A percentile compares a stretch with the other conserved stretches of the same genome.
Evolutionary conservation across 2,888 invertebrate species (phyloP).

Genomic region (Leucoma salicis): DNA sequence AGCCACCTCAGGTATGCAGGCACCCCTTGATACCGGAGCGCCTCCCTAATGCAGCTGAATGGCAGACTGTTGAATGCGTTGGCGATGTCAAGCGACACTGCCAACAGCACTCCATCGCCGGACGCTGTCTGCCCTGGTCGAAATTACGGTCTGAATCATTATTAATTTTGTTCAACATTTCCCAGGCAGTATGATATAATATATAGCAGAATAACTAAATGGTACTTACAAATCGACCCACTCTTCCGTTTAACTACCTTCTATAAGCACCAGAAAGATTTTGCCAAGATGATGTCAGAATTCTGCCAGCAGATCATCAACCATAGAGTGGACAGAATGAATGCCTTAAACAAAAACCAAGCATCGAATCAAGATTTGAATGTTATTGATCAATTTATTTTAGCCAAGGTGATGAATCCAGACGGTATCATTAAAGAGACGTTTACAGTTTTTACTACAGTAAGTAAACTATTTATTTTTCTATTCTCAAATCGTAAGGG

Average conservation of each 20-base stretch:
- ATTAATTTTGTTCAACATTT: too few relatives aligned
- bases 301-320: conserved; percentile 42
- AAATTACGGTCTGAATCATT: too few relatives aligned
- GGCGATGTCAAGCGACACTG: too few relatives aligned
- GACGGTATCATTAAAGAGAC: conserved; percentile 53
- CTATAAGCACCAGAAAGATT: conserved; percentile 31
- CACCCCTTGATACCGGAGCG: too few relatives aligned
- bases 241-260: conserved; percentile 50
- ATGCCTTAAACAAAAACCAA: conserved; percentile 35
- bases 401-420: conserved; percentile 49
- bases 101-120: too few relatives aligned
- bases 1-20: too few relatives aligned
- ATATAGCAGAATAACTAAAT: conserved; percentile 65
- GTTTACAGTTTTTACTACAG: conserved; percentile 67
- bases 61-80: too few relatives aligned
- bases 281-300: conserved; percentile 25
- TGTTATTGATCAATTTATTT: conserved; percentile 62
- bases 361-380: conserved; percentile 52
- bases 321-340: conserved; percentile 38
- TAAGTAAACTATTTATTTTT: too few relatives aligned
- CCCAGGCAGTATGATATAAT: conserved; percentile 54
- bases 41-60: too few relatives aligned
- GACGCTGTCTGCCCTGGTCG: too few relatives aligned
- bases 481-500: too few relatives aligned
- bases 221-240: conserved; percentile 65